These are phyloP conservation scores for Scaeva pyrastri DNA, from an alignment of 2,888 invertebrate genomes.

Conservation along the genomic window DNA sequence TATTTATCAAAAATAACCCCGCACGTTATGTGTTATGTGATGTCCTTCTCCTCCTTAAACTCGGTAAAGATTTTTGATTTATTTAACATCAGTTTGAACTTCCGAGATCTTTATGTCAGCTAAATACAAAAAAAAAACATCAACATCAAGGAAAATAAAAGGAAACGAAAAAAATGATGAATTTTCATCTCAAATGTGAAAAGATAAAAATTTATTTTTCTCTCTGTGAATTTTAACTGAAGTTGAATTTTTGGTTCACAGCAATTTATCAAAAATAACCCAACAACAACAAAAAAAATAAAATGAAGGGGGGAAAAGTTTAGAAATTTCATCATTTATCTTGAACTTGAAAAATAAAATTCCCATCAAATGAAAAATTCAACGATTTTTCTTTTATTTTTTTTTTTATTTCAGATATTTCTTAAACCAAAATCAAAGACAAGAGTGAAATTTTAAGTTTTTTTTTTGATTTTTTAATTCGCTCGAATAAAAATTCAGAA, in stretches of 20 bases:
- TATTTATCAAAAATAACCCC: not conserved
- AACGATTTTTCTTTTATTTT: not conserved
- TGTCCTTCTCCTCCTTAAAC: too few species aligned
- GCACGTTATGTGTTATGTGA: not conserved
- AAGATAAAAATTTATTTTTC: slow-evolving; percentile 30
- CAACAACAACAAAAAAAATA: not conserved
- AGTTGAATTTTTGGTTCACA: slow-evolving; percentile 11
- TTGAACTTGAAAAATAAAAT: slow-evolving; percentile 11
- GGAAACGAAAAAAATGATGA: slow-evolving; percentile 4
- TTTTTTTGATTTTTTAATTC: too few species aligned
- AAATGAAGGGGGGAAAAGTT: not conserved
- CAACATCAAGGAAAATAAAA: too few species aligned
- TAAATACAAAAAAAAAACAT: not conserved
- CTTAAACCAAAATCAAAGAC: not conserved
- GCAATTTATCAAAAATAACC: slow-evolving; percentile 30
- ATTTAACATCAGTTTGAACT: slow-evolving; percentile 29
- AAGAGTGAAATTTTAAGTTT: not conserved
- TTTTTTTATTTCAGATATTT: not conserved
- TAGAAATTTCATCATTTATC: slow-evolving; percentile 20
- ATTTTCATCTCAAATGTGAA: slow-evolving; percentile 25
- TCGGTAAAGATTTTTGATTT: not conserved
- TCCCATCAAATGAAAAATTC: slow-evolving; percentile 15
- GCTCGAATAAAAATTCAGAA: not conserved
- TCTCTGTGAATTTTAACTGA: slow-evolving; percentile 2
- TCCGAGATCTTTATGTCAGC: slow-evolving; percentile 7